These are phyloP conservation scores for Caenorhabditis plicata DNA, from an alignment of 2,888 invertebrate genomes.

Conservation along the genomic window DNA sequence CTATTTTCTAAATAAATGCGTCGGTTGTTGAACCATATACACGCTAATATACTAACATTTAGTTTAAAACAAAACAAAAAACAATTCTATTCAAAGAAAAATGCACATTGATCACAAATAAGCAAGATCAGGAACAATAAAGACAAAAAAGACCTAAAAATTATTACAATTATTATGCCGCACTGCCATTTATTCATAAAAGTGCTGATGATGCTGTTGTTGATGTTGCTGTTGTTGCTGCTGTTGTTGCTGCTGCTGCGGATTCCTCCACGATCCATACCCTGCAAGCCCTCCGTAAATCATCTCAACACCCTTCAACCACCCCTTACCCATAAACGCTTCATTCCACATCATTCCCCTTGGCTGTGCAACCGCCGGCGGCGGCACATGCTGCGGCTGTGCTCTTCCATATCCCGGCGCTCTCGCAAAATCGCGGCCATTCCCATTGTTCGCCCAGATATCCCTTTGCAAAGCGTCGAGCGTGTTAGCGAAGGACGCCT, in stretches of 20 bases:
- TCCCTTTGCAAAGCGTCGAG: conserved; percentile 21
- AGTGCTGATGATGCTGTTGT: conserved; percentile 11
- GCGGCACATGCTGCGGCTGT: no score
- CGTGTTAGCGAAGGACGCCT: conserved; percentile 5
- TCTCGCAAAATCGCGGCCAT: conserved; percentile 13
- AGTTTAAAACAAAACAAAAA: no score
- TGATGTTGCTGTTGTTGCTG: conserved; percentile 19
- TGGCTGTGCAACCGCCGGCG: no score
- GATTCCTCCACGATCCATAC: not conserved
- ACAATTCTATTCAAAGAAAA: no score
- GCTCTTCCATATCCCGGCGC: no score
- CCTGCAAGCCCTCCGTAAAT: not conserved
- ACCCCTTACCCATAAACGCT: no score
- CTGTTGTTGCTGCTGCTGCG: conserved; percentile 12
- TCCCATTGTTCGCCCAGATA: conserved; percentile 27
- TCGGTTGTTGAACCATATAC: no score
- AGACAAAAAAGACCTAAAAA: not conserved
- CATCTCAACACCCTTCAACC: not conserved
- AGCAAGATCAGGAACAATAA: not conserved
- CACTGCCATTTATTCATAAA: not conserved
- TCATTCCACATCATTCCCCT: no score
- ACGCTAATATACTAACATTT: no score
- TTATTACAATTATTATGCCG: conserved; percentile 1
- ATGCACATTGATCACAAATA: not conserved
- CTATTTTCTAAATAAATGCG: no score